These are phyloP conservation scores for Gobionotothen gibberifrons DNA, from an alignment of 2,797 vertebrate species.

Conservation along the genomic window DNA sequence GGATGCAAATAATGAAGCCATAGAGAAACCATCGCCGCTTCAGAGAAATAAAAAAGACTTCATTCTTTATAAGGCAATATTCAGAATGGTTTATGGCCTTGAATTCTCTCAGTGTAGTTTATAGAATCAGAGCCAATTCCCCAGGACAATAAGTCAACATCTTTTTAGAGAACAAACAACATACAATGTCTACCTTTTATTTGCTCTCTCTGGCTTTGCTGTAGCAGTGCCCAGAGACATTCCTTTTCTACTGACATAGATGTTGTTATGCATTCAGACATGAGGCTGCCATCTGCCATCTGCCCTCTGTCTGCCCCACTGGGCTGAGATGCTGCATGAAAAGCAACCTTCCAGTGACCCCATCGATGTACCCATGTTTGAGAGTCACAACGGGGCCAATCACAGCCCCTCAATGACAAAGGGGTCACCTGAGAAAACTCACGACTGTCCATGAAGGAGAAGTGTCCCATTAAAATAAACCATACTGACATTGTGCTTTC, in stretches of 20 bases:
- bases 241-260: slow-evolving; percentile 15
- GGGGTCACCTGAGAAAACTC: background rate
- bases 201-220: slow-evolving; percentile 1
- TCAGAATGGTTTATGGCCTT: background rate
- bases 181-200: background rate
- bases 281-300: slow-evolving; percentile 6
- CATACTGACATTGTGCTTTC: slow-evolving; percentile 1
- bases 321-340: background rate
- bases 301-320: slow-evolving; percentile 10
- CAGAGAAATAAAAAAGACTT: background rate
- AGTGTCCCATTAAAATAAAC: slow-evolving; percentile 6
- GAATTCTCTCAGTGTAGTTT: background rate
- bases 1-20: background rate
- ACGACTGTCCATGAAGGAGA: background rate
- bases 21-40: background rate
- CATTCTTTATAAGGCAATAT: background rate
- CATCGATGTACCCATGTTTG: background rate
- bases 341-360: background rate
- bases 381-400: slow-evolving; percentile 17
- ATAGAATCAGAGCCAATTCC: background rate
- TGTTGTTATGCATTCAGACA: slow-evolving; percentile 24
- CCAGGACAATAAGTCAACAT: background rate
- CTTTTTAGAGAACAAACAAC: background rate
- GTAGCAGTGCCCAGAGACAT: background rate
- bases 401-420: background rate